Percentiles rank a stretch among this genome's conserved stretches.
Conservation (phyloP, 2,113 vertebrate species). For the Indicator maculatus region DNA sequence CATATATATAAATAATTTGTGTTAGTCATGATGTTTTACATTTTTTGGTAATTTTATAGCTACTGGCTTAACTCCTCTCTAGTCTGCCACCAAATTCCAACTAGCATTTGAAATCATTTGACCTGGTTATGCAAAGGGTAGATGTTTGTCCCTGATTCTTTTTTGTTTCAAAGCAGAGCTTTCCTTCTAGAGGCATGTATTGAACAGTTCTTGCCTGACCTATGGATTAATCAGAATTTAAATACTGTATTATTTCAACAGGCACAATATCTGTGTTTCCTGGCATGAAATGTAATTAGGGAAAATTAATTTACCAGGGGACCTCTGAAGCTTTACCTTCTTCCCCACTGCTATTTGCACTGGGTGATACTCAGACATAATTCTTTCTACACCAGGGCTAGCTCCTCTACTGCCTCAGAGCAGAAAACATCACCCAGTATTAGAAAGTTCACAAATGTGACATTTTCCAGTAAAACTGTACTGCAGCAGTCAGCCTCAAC, state of each 20-base stretch:
- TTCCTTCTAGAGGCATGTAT: not conserved
- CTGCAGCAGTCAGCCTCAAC: not conserved
- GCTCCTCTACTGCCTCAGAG: not conserved
- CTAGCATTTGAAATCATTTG: not conserved
- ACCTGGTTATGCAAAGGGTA: not conserved
- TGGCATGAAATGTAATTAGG: conserved; percentile 51
- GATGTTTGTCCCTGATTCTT: not conserved
- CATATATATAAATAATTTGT: no score
- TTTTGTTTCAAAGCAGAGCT: conserved; percentile 53
- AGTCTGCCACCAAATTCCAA: not conserved
- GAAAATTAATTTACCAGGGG: conserved; percentile 45
- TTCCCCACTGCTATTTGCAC: conserved; percentile 7
- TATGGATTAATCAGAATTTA: conserved; percentile 51
- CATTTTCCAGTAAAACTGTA: conserved; percentile 15
- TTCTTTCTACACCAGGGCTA: not conserved
- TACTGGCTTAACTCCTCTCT: not conserved
- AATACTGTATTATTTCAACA: conserved; percentile 48
- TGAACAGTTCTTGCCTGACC: conserved; percentile 6
- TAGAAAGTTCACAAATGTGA: conserved; percentile 12
- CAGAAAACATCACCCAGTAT: not conserved
- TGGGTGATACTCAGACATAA: not conserved
- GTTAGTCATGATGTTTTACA: not conserved
- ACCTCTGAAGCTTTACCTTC: conserved; percentile 30
- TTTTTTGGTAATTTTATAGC: not conserved
- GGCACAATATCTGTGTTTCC: conserved; percentile 38